phyloP scores from a whole-genome alignment of 2,797 vertebrate genomes.

The Gobionotothen gibberifrons region DNA sequence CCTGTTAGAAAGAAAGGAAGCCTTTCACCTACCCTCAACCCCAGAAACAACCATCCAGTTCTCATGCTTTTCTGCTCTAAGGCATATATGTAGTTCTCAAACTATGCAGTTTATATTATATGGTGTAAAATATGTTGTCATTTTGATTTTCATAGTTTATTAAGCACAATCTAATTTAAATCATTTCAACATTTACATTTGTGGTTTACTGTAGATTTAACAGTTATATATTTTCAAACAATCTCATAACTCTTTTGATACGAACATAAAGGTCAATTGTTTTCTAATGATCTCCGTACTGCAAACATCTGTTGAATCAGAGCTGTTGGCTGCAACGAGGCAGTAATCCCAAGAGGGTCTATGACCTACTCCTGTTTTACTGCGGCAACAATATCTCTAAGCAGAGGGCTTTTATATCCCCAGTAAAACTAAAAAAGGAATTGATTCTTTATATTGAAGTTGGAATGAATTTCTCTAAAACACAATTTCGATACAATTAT shows the following conservation, averaged over 20 bases:
- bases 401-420: not conserved
- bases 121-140: not conserved
- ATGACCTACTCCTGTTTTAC: not conserved
- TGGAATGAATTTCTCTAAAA: slow-evolving; percentile 13
- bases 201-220: not conserved
- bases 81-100: not conserved
- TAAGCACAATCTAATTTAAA: not conserved
- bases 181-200: not conserved
- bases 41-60: not conserved
- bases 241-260: not conserved
- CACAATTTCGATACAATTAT: not conserved
- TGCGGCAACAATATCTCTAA: slow-evolving; percentile 1
- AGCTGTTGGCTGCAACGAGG: slow-evolving; percentile 1
- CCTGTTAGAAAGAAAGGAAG: not conserved
- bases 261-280: not conserved
- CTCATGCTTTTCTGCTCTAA: not conserved
- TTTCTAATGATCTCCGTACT: not conserved
- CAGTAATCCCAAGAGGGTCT: not conserved
- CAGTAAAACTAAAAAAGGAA: not conserved
- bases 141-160: not conserved
- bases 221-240: not conserved
- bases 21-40: not conserved
- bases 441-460: not conserved
- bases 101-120: not conserved
- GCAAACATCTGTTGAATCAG: not conserved